These are phyloP conservation scores for Paralvinella palmiformis DNA, from an alignment of 1,140 invertebrate species.

Conservation along the genomic window DNA sequence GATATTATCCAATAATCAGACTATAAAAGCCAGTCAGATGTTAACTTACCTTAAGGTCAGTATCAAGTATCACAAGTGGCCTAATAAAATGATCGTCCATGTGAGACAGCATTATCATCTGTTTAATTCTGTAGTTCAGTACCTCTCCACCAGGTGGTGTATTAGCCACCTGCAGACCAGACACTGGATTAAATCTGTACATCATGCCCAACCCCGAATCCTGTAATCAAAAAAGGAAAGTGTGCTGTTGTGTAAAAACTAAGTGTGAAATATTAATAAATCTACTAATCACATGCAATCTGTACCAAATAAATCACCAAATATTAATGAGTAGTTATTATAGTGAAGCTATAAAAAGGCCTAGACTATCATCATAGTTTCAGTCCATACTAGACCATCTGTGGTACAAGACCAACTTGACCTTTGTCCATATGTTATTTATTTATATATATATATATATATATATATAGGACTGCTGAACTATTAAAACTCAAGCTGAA, in stretches of 20 bases:
- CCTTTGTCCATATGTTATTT: no score
- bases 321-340: not conserved
- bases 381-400: not conserved
- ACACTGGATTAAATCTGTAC: slow-evolving; percentile 80
- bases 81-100: slow-evolving; percentile 64
- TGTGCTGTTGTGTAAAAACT: not conserved
- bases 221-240: slow-evolving; percentile 49
- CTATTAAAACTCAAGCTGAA: no score
- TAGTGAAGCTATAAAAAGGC: not conserved
- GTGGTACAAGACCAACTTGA: no score
- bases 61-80: slow-evolving; percentile 70
- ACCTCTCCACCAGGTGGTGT: slow-evolving; percentile 36
- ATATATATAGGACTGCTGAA: no score
- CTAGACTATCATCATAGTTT: not conserved
- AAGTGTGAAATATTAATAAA: not conserved
- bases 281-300: not conserved
- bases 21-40: not conserved
- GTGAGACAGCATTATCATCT: slow-evolving; percentile 65
- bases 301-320: not conserved
- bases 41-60: slow-evolving; percentile 56
- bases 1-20: not conserved
- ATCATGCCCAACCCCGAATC: slow-evolving; percentile 66
- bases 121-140: slow-evolving; percentile 67
- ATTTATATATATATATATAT: no score
- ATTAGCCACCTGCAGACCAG: slow-evolving; percentile 53